phyloP scores from a whole-genome alignment of 2,113 vertebrate genomes.

The Chaetura pelagica region DNA sequence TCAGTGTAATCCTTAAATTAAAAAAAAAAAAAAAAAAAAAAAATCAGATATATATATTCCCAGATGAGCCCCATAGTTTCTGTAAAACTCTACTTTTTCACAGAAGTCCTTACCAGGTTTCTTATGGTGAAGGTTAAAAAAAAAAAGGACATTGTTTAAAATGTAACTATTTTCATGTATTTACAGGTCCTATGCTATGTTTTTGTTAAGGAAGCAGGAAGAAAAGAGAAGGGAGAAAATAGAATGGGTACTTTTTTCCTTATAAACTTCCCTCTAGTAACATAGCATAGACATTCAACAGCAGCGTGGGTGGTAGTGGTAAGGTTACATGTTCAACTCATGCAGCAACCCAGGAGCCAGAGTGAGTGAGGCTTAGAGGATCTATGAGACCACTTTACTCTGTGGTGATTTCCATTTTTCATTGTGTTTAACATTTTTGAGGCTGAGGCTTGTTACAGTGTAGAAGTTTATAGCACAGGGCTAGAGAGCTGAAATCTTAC shows the following conservation, averaged over 20 bases:
- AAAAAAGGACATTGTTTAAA: background rate
- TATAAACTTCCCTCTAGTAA: background rate
- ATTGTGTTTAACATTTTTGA: slow-evolving; percentile 52
- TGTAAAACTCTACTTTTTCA: background rate
- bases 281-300: background rate
- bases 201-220: background rate
- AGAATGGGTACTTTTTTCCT: background rate
- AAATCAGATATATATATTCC: no score
- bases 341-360: slow-evolving; percentile 37
- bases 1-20: background rate
- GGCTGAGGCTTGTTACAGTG: slow-evolving; percentile 34
- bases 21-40: no score
- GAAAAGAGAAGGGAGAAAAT: no score
- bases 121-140: background rate
- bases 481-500: slow-evolving; percentile 40
- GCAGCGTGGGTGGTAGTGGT: background rate
- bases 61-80: background rate
- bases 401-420: slow-evolving; percentile 55
- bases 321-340: background rate
- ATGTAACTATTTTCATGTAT: background rate
- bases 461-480: slow-evolving; percentile 33
- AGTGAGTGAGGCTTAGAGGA: slow-evolving; percentile 33
- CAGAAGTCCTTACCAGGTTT: background rate
- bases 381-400: slow-evolving; percentile 20
- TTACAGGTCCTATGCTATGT: background rate